phyloP scores from a whole-genome alignment of 2,797 vertebrate genomes.

The Pseudocheirus occidentalis region DNA sequence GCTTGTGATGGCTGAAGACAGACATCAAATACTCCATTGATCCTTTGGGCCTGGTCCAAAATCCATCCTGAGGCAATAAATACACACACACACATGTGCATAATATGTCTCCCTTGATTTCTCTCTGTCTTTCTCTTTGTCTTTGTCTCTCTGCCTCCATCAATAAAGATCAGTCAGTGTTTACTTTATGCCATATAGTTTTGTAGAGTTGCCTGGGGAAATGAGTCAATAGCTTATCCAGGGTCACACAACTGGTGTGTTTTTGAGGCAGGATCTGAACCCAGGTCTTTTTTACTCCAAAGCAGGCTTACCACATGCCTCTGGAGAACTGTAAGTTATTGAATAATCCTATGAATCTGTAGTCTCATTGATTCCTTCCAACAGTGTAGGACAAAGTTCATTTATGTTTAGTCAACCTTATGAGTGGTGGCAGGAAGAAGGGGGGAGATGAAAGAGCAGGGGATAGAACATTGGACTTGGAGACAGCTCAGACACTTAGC shows the following conservation, averaged over 20 bases:
- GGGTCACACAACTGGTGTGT: background rate
- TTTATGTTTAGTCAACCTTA: background rate
- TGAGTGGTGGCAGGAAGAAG: background rate
- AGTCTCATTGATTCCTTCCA: background rate
- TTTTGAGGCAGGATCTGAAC: background rate
- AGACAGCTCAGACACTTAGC: background rate
- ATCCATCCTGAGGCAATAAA: background rate
- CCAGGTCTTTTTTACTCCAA: background rate
- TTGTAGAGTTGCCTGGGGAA: background rate
- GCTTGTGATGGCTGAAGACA: background rate
- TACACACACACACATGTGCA: too few relatives aligned
- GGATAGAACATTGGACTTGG: fast-evolving
- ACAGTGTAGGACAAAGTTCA: background rate
- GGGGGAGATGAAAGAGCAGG: background rate
- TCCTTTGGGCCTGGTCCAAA: background rate
- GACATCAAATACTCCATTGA: background rate
- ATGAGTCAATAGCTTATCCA: background rate
- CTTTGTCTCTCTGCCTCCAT: background rate
- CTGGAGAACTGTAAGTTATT: background rate
- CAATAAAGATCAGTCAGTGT: background rate
- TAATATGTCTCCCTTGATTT: background rate
- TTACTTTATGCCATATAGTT: background rate
- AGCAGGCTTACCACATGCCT: background rate
- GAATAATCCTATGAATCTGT: background rate
- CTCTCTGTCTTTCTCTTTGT: background rate